Base-by-base conservation (phyloP, 2,113 vertebrate species). In the Leptodactylus fuscus region DNA sequence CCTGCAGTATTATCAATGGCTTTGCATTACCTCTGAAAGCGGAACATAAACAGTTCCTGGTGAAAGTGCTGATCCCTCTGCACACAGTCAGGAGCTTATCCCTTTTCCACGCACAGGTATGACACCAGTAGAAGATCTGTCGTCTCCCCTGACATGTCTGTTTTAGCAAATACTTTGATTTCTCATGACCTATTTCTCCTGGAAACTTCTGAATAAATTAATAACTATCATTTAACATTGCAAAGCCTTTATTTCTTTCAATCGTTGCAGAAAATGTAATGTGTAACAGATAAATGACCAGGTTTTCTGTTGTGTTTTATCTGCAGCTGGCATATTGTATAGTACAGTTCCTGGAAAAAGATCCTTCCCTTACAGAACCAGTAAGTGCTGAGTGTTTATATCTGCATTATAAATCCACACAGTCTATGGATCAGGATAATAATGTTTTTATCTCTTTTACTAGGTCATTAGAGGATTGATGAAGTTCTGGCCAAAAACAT, bases 311-410 rank as follows among this genome's bases (percentile, higher is more conserved):
- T 36, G 24, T 83, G 22, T 87, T 85, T 86, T 58, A 71, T 81
- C 86, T 84, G 71, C 87, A 99, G 98, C 92, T 99, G 96, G 97
- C 98, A 0, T 99, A 99, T 95, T 99, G 98, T 93, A 99, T 99
- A 97, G 98, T 99, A 96, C 98, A 99, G 92, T 99, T 99, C 94
- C 94, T 99, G 94, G 98, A 99, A 95, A 99, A 99, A 94, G 98
- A 99, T 90, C 97, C 98, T 85, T 96, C 97, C 87, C 96, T 99
- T 94, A 99, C 98, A 95, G 98, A 99, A 95, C 96, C 97, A 81
- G 98, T 99, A 92, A 95, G 92, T 96, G 87, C 87, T 88, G 70
- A 11, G 82, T 83, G 82, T 3, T 2, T 87, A 20, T 4, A 34
- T 49, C 41, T 34, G 2, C 8, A 11, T 13, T 0, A 1, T 18